Percentiles rank a stretch among this genome's conserved stretches.
Evolutionary conservation across 2,113 vertebrate species (phyloP).

Genomic region (Lutjanus erythropterus): DNA sequence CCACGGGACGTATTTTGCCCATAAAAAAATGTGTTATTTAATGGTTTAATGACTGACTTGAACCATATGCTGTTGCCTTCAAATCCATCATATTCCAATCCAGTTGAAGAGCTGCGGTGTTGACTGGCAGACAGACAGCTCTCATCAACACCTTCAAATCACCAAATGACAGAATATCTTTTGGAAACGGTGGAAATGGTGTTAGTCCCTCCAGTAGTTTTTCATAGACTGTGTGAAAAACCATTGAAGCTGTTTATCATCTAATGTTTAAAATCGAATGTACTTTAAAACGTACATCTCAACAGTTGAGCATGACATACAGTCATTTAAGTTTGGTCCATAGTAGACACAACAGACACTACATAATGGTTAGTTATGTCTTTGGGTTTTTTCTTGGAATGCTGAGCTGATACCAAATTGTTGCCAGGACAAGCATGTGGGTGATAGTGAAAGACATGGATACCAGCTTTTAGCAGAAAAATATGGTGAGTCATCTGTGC

Average conservation of each 20-base stretch:
- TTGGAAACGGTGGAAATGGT: background rate
- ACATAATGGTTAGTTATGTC: slow-evolving; percentile 27
- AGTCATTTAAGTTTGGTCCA: background rate
- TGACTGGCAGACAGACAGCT: background rate
- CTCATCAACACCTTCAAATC: background rate
- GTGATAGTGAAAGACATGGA: slow-evolving; percentile 30
- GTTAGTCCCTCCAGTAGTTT: background rate
- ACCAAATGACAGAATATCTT: background rate
- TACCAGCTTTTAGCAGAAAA: slow-evolving; percentile 24
- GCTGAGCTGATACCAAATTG: slow-evolving; percentile 13
- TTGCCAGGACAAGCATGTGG: slow-evolving; percentile 16
- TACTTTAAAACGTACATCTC: background rate
- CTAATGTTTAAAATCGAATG: too few species aligned
- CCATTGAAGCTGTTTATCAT: too few species aligned
- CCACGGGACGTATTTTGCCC: too few species aligned
- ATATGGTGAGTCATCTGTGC: slow-evolving; percentile 49
- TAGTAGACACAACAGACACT: slow-evolving; percentile 47
- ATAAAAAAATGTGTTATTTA: background rate
- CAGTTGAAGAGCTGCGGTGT: background rate
- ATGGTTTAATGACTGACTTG: background rate
- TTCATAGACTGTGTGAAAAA: background rate
- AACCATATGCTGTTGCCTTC: background rate
- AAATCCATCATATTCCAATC: background rate
- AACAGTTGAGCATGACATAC: background rate
- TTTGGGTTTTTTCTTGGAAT: slow-evolving; percentile 33